phyloP scores from a whole-genome alignment of 1,140 invertebrate species.

The Helicorthomorpha holstii region DNA sequence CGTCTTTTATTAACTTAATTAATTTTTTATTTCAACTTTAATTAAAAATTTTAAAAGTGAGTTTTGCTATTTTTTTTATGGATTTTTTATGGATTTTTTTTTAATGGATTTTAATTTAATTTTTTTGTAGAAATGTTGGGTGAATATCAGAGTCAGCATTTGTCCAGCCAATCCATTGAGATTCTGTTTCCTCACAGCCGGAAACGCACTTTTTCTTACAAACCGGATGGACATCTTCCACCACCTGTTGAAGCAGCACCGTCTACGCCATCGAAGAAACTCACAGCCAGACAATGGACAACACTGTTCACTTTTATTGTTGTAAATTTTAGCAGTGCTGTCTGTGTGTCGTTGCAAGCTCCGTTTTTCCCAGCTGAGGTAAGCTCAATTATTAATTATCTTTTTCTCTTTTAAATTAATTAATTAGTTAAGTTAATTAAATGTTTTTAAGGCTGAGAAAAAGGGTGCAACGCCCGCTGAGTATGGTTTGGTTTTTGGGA shows the following conservation, averaged over 20 bases:
- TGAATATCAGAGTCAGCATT: slow-evolving; percentile 1
- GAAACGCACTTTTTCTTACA: not conserved
- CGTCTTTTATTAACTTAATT: too few species aligned
- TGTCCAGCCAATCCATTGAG: slow-evolving; percentile 2
- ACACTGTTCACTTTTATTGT: not conserved
- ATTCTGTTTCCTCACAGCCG: not conserved
- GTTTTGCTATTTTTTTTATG: too few species aligned
- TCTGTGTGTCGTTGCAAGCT: slow-evolving; percentile 3
- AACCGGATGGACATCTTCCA: not conserved
- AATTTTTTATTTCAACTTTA: too few species aligned
- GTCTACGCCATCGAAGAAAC: not conserved
- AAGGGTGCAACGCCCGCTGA: slow-evolving; percentile 21
- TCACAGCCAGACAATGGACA: not conserved
- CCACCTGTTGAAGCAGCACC: not conserved
- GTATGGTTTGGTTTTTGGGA: slow-evolving; percentile 24
- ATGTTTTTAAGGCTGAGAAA: slow-evolving; percentile 15
- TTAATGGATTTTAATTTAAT: too few species aligned
- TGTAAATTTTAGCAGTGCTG: not conserved
- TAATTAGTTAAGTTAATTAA: not conserved
- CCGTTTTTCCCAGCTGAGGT: slow-evolving; percentile 2
- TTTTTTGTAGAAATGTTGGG: too few species aligned
- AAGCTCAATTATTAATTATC: not conserved
- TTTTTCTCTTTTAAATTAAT: not conserved
- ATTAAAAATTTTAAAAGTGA: too few species aligned
- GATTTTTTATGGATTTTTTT: too few species aligned